Evolutionary conservation across 2,113 vertebrate genomes (phyloP).

Genomic region (Triplophysa dalaica): DNA sequence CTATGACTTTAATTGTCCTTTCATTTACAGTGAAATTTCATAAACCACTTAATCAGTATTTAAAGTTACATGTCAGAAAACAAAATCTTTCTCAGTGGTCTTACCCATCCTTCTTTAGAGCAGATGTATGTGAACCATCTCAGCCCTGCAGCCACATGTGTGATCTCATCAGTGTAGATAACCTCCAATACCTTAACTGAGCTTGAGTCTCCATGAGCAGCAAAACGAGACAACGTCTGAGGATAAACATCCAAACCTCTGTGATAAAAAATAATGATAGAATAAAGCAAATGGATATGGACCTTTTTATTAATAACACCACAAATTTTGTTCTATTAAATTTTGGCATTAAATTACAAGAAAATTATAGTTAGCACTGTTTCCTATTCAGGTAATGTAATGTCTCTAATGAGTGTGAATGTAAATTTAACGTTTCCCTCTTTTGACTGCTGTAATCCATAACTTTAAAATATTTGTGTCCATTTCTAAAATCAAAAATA

Average conservation of each 20-base stretch:
- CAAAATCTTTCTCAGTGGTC: background rate
- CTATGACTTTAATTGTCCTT: background rate
- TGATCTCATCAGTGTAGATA: slow-evolving; percentile 69
- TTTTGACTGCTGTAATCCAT: too few species aligned
- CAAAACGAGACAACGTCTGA: slow-evolving; percentile 67
- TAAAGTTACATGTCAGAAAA: background rate
- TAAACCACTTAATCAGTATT: background rate
- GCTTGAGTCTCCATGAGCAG: slow-evolving; percentile 59
- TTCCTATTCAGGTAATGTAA: too few species aligned
- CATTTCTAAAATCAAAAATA: background rate
- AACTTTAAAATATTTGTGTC: too few species aligned
- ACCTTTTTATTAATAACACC: too few species aligned
- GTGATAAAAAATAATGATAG: background rate
- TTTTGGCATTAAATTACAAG: too few species aligned
- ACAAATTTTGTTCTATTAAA: too few species aligned
- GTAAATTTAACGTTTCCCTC: too few species aligned
- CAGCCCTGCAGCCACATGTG: slow-evolving; percentile 68
- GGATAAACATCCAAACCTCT: slow-evolving; percentile 71
- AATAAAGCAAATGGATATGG: background rate
- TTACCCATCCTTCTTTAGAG: slow-evolving; percentile 60
- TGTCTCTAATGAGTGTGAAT: too few species aligned
- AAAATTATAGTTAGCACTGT: too few species aligned
- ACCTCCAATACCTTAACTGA: slow-evolving; percentile 66
- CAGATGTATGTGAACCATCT: slow-evolving; percentile 71
- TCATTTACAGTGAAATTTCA: background rate